Conservation (phyloP, 1,140 invertebrate genomes). For the Drosophila navojoa region DNA sequence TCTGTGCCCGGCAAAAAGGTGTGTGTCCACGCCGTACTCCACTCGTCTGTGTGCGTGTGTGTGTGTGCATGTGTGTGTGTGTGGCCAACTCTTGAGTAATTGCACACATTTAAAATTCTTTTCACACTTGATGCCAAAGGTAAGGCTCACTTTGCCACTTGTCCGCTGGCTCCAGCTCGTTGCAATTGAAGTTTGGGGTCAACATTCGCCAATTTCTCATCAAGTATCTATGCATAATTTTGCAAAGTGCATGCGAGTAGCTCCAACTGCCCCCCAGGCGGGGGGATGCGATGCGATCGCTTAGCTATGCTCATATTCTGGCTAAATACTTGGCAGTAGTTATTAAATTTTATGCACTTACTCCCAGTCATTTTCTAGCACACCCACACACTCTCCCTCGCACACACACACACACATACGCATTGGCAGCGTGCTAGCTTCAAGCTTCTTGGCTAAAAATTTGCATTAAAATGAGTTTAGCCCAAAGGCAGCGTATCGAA, state of each 20-base stretch:
- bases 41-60: conserved; percentile 22
- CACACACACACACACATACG: background rate
- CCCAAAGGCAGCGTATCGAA: conserved; percentile 80
- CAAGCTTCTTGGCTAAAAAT: conserved; percentile 65
- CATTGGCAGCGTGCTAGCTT: conserved; percentile 4
- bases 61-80: conserved; percentile 24
- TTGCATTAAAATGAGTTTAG: conserved; percentile 81
- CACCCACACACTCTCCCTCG: background rate
- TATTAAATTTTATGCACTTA: conserved; percentile 77
- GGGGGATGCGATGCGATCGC: conserved; percentile 4
- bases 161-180: conserved; percentile 1
- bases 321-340: conserved; percentile 66
- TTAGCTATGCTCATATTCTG: conserved; percentile 18
- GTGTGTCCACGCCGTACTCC: conserved; percentile 19
- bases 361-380: conserved; percentile 55
- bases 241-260: conserved; percentile 57
- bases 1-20: conserved; percentile 68
- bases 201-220: conserved; percentile 60
- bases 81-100: conserved; percentile 64
- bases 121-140: conserved; percentile 69
- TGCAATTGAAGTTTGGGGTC: conserved; percentile 54
- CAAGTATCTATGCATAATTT: conserved; percentile 72
- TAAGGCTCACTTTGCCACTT: conserved; percentile 40
- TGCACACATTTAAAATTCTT: conserved; percentile 77
- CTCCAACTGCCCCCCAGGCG: background rate